Evolutionary conservation across 2,888 invertebrate genomes (phyloP).

Genomic region (Epirrhoe tristata): DNA sequence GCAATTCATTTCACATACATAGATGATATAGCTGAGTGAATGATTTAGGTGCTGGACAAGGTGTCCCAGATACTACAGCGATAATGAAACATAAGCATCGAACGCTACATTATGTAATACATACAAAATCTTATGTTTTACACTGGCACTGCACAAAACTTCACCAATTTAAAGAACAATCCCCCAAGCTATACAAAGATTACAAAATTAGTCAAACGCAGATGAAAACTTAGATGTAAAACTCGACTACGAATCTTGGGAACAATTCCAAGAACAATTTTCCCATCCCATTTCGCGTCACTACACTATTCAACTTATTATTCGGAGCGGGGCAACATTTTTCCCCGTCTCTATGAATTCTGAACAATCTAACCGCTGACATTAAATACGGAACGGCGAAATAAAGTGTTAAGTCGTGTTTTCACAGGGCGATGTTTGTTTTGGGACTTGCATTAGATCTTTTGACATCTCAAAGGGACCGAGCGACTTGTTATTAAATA

Average conservation of each 20-base stretch:
- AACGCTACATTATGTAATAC: too few species aligned
- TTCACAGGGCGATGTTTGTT: constrained; percentile 9
- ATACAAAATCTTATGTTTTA: neutral
- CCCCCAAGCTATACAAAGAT: neutral
- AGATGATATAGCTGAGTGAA: too few species aligned
- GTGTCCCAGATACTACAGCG: too few species aligned
- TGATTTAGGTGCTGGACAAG: too few species aligned
- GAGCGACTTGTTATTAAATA: constrained; percentile 1
- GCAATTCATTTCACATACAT: too few species aligned
- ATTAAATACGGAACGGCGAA: constrained; percentile 27
- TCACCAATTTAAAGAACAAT: constrained; percentile 3
- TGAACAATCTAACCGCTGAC: constrained; percentile 37
- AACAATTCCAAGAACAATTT: constrained; percentile 30
- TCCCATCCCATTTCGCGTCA: constrained; percentile 27
- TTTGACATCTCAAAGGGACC: neutral
- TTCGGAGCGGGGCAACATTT: constrained; percentile 32
- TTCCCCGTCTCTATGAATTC: constrained; percentile 36
- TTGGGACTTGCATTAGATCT: neutral
- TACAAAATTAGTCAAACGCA: constrained; percentile 19
- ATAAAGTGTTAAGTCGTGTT: constrained; percentile 23
- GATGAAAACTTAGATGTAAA: constrained; percentile 25
- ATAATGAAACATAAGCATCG: too few species aligned
- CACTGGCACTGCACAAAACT: neutral
- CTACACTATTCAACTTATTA: constrained; percentile 34
- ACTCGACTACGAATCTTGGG: constrained; percentile 24